Conservation (phyloP, 1,140 invertebrate species). For the Fopius arisanus region DNA sequence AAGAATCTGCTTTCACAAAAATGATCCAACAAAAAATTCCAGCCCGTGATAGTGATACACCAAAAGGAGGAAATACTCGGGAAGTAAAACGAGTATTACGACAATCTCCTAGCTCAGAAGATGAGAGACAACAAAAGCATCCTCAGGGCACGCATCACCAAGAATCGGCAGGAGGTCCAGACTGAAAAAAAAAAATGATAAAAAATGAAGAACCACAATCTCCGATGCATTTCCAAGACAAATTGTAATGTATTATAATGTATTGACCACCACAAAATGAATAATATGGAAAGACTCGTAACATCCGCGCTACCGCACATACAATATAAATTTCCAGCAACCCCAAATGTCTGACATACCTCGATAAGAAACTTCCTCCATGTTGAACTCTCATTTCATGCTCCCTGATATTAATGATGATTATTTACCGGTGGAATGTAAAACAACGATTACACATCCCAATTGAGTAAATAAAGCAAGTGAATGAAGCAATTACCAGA, state of each 20-base stretch:
- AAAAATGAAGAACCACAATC: constrained; percentile 27
- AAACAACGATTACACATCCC: neutral
- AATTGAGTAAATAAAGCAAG: neutral
- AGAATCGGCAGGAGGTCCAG: constrained; percentile 24
- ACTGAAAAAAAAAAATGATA: constrained; percentile 9
- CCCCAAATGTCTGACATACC: neutral
- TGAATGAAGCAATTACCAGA: neutral
- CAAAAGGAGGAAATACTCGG: neutral
- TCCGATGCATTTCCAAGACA: constrained; percentile 54
- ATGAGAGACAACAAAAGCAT: constrained; percentile 23
- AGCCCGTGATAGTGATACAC: too few species aligned
- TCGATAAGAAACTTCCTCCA: neutral
- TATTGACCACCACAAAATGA: constrained; percentile 52
- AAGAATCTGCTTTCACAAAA: neutral
- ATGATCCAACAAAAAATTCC: neutral
- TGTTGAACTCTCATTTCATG: neutral
- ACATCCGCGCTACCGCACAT: neutral
- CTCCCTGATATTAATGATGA: neutral
- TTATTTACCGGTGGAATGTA: neutral
- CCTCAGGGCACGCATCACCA: constrained; percentile 37
- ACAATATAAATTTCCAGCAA: neutral
- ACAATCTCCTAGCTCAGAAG: neutral
- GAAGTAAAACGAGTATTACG: neutral
- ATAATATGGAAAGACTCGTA: constrained; percentile 38
- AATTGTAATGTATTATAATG: constrained; percentile 65